These are phyloP conservation scores for Xestia c-nigrum DNA, from an alignment of 2,888 invertebrate genomes.

Conservation along the genomic window DNA sequence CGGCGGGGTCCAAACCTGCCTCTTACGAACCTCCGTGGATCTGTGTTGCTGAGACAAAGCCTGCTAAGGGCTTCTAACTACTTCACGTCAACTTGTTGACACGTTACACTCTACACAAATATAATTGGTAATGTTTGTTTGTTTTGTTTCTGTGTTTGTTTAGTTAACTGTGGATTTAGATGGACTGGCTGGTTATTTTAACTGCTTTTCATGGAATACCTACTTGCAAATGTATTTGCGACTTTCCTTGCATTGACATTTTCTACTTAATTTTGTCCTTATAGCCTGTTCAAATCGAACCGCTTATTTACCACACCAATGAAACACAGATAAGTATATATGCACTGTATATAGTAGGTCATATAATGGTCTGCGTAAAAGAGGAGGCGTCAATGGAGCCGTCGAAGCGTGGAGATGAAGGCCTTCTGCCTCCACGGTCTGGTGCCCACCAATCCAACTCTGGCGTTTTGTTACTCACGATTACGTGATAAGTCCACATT, in stretches of 20 bases:
- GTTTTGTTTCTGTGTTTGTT: slow-evolving; percentile 51
- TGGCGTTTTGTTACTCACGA: slow-evolving; percentile 44
- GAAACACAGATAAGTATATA: neutral
- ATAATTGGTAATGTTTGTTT: slow-evolving; percentile 56
- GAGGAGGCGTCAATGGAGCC: slow-evolving; percentile 76
- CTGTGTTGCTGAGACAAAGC: slow-evolving; percentile 67
- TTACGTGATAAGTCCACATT: slow-evolving; percentile 44
- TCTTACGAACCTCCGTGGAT: slow-evolving; percentile 66
- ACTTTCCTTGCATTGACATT: slow-evolving; percentile 1
- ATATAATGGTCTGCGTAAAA: slow-evolving; percentile 68
- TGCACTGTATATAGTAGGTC: neutral
- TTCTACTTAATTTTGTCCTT: neutral
- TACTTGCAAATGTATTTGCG: neutral
- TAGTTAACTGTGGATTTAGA: slow-evolving; percentile 35
- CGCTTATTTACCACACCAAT: neutral
- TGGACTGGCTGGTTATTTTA: slow-evolving; percentile 18
- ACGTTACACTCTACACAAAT: slow-evolving; percentile 54
- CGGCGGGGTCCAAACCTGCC: slow-evolving; percentile 73
- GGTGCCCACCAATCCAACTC: slow-evolving; percentile 78
- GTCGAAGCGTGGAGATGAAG: slow-evolving; percentile 74
- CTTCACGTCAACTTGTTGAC: slow-evolving; percentile 63
- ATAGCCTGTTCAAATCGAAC: neutral
- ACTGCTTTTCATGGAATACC: neutral
- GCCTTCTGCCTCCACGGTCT: slow-evolving; percentile 75
- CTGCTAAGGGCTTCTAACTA: slow-evolving; percentile 64